Evolutionary conservation across 2,888 invertebrate genomes (phyloP), one percentile per base, ranked within the genome.

Genomic region (Petrolisthes cinctipes): DNA sequence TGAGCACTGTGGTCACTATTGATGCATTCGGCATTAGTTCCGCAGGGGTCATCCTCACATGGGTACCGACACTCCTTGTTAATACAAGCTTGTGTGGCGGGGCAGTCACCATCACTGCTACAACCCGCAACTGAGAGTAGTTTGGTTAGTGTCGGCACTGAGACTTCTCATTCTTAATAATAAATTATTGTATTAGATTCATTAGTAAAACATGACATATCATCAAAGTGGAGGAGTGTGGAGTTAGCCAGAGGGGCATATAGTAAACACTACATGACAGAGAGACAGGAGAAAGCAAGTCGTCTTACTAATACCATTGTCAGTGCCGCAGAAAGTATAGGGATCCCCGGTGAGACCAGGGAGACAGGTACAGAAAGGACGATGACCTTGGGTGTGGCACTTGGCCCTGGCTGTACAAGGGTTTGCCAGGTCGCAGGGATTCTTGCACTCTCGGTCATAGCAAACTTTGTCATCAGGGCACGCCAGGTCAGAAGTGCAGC

Each of bases 381-480:
- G 96, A 91, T 93, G 93, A 14, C 97, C 97, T 92, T 97, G 94
- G 6, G 93, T 93, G 92, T 97, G 96, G 92, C 97, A 97, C 91
- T 95, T 95, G 92, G 96, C 96, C 90, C 96, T 96, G 68, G 92
- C 93, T 4, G 96, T 93, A 92, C 97, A 97, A 91, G 97, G 97
- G 75, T 94, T 94, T 68, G 86, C 89, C 83, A 89, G 51, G 80
- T 84, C 73, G 81, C 91, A 91, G 51, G 91, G 88, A 66, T 89
- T 81, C 57, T 78, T 86, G 82, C 91, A 91, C 91, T 96, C 95
- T 92, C 97, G 94, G 92, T 97, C 97, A 76, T 97, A 95, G 92
- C 98, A 98, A 7, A 97, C 95, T 92, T 97, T 96, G 91, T 94
- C 95, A 80, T 95, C 95, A 7, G 94, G 94, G 92, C 98, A 98